Evolutionary conservation across 1,140 invertebrate species (phyloP).

Genomic region (Lepidostoma basale): DNA sequence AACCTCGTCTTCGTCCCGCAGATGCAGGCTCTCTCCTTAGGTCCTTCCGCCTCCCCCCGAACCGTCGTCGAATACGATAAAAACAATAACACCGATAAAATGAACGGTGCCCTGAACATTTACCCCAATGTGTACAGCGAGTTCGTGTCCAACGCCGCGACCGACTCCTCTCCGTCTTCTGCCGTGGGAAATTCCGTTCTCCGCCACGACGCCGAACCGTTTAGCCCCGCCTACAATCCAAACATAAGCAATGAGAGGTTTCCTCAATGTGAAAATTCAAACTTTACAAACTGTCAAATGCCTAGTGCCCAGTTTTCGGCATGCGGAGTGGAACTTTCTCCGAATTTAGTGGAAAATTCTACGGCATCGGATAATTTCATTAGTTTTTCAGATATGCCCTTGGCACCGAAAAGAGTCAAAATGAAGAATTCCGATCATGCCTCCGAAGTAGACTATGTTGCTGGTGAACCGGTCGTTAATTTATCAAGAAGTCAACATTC

Average conservation of each 20-base stretch:
- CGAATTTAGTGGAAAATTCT: background rate
- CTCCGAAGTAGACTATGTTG: background rate
- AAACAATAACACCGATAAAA: constrained; percentile 29
- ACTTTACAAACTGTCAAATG: background rate
- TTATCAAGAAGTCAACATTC: constrained; percentile 49
- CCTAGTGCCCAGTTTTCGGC: constrained; percentile 16
- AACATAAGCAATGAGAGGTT: background rate
- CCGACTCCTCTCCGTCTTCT: background rate
- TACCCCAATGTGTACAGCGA: constrained; percentile 12
- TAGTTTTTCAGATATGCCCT: background rate
- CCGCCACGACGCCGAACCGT: constrained; percentile 34
- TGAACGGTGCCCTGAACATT: constrained; percentile 11
- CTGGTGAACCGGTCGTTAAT: background rate
- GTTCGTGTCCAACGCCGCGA: background rate
- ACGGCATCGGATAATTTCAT: background rate
- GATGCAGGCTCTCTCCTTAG: constrained; percentile 34
- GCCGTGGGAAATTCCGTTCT: constrained; percentile 9
- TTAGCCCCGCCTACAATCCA: constrained; percentile 24
- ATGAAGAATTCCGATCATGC: constrained; percentile 11
- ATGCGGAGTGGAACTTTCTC: background rate
- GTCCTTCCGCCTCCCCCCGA: background rate
- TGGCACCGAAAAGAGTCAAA: constrained; percentile 17
- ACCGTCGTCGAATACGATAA: constrained; percentile 1
- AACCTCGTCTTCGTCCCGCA: constrained; percentile 38
- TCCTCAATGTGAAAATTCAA: background rate